A percentile compares a stretch with the other conserved stretches of the same genome.
Conservation (phyloP, 2,113 vertebrate species). For the Dasyurus viverrinus region DNA sequence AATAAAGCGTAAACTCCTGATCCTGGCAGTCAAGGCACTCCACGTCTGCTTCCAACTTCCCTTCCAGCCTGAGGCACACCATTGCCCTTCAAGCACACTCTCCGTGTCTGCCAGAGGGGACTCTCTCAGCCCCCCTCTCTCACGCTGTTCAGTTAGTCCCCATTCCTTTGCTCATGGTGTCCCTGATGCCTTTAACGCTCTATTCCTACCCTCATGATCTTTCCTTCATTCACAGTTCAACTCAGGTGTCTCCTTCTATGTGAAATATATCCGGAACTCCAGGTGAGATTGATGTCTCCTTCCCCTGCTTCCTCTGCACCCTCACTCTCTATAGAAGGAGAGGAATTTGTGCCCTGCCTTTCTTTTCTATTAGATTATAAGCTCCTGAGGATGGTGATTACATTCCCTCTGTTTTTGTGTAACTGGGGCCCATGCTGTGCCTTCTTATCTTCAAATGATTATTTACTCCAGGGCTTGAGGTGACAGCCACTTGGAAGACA, state of each 20-base stretch:
- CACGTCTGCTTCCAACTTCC: background rate
- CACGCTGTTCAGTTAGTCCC: background rate
- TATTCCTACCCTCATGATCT: background rate
- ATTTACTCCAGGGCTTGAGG: background rate
- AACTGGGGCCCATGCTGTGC: background rate
- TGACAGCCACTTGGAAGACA: background rate
- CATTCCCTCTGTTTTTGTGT: background rate
- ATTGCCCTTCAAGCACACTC: background rate
- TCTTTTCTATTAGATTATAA: background rate
- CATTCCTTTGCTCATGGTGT: background rate
- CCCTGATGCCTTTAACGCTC: background rate
- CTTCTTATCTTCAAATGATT: background rate
- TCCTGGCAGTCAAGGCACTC: background rate
- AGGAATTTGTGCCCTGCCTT: background rate
- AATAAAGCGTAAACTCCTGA: background rate
- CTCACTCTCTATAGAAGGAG: background rate
- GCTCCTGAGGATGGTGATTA: background rate
- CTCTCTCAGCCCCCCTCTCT: background rate
- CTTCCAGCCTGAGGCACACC: background rate
- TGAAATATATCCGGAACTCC: background rate
- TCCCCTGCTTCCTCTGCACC: background rate
- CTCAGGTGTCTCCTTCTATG: background rate
- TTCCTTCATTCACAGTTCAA: background rate
- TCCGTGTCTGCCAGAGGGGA: background rate
- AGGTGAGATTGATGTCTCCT: background rate